phyloP scores from a whole-genome alignment of 1,140 invertebrate genomes.

The Drosophila sp. region DNA sequence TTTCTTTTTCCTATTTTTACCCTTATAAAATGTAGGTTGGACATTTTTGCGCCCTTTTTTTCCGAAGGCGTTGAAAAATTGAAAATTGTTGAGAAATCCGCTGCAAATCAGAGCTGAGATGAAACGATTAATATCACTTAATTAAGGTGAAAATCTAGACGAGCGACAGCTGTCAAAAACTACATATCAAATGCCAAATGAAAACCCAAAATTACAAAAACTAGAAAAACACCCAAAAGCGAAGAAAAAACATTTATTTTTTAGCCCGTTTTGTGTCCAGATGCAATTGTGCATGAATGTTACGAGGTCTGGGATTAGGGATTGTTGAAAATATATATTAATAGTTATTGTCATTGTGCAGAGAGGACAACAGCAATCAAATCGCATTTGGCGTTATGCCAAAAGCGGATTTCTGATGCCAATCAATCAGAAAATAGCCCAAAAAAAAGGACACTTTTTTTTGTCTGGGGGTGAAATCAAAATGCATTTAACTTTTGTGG shows the following conservation, averaged over 20 bases:
- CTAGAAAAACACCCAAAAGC: conserved; percentile 36
- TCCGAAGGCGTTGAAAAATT: conserved; percentile 30
- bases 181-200: conserved; percentile 65
- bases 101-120: conserved; percentile 1
- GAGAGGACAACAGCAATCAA: conserved; percentile 65
- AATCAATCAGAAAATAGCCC: conserved; percentile 71
- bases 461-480: conserved; percentile 69
- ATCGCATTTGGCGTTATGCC: conserved; percentile 78
- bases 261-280: conserved; percentile 29
- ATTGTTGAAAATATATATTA: conserved; percentile 79
- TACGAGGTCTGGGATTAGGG: conserved; percentile 55
- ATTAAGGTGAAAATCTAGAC: conserved; percentile 81
- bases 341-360: conserved; percentile 56
- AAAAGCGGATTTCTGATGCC: conserved; percentile 78
- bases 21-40: neutral
- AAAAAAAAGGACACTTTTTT: conserved; percentile 53
- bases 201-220: conserved; percentile 44
- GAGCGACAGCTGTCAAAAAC: conserved; percentile 77
- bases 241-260: conserved; percentile 43
- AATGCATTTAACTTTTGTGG: conserved; percentile 80
- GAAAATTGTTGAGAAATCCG: conserved; percentile 23
- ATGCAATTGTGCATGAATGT: conserved; percentile 70
- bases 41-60: conserved; percentile 34
- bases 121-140: conserved; percentile 82
- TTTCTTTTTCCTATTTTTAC: neutral